A percentile compares a stretch with the other conserved stretches of the same genome.
These are phyloP conservation scores for Maniola hyperantus DNA, from an alignment of 2,888 invertebrate species.

Conservation along the genomic window DNA sequence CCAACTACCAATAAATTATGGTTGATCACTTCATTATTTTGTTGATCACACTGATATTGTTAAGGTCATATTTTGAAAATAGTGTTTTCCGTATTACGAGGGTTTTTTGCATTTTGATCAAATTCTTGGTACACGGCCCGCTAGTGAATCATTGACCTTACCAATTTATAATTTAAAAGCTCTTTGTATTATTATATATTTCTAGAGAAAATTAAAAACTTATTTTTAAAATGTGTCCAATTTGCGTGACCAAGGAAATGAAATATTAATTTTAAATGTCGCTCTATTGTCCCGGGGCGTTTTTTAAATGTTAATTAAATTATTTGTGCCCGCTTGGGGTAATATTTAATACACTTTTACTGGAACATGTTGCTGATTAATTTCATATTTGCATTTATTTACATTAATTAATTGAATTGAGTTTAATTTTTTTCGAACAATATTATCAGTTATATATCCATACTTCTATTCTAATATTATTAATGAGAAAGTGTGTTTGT, in stretches of 20 bases:
- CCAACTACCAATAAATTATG: too few species aligned
- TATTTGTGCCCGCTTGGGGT: neutral
- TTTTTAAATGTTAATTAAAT: slow-evolving; percentile 30
- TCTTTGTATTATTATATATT: neutral
- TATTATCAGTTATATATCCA: too few species aligned
- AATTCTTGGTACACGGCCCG: too few species aligned
- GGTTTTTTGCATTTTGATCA: too few species aligned
- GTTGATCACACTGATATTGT: too few species aligned
- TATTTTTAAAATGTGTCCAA: neutral
- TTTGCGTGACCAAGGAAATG: slow-evolving; percentile 7
- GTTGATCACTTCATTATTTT: too few species aligned
- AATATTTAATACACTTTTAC: neutral
- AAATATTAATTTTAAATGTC: slow-evolving; percentile 26
- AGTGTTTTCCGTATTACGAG: too few species aligned
- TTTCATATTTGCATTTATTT: neutral
- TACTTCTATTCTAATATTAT: too few species aligned
- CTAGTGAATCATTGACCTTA: too few species aligned
- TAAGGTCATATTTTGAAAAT: too few species aligned
- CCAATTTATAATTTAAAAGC: too few species aligned
- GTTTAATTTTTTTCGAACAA: neutral
- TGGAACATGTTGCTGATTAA: neutral
- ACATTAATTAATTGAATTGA: neutral
- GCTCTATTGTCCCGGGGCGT: slow-evolving; percentile 14
- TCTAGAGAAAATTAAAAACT: neutral
- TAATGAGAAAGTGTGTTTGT: too few species aligned